Conservation (phyloP, 2,888 invertebrate species). For the Dicyrtoma fusca region DNA sequence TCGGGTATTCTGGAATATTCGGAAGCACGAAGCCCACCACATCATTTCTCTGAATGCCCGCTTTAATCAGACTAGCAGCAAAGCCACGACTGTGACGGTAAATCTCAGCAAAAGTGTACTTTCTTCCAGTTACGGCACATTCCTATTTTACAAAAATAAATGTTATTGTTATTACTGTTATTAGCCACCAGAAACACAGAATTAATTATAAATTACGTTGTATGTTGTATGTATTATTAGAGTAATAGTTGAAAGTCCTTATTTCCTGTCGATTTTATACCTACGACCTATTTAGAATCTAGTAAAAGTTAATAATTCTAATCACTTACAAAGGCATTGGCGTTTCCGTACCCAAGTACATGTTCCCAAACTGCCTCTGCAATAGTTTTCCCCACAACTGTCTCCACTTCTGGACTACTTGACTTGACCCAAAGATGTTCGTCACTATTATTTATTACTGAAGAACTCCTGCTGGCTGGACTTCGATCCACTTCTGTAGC, state of each 20-base stretch:
- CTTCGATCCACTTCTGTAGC: neutral
- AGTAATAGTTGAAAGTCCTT: no score
- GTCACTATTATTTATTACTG: neutral
- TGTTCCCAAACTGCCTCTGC: neutral
- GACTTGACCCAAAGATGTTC: neutral
- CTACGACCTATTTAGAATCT: no score
- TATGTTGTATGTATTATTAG: no score
- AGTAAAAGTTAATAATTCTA: no score
- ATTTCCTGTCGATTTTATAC: no score
- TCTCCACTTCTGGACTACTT: neutral
- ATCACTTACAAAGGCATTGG: neutral
- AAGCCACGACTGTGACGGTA: conserved; percentile 53
- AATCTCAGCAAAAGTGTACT: conserved; percentile 42
- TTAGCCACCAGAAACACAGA: neutral
- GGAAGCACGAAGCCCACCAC: conserved; percentile 55
- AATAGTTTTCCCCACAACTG: neutral
- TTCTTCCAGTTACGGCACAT: conserved; percentile 47
- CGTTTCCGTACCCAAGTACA: neutral
- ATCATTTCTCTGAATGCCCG: conserved; percentile 44
- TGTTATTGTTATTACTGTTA: no score
- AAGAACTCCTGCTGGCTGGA: neutral
- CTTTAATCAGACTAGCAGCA: conserved; percentile 44
- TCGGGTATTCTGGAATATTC: conserved; percentile 49
- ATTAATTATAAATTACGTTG: no score
- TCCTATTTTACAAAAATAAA: conserved; percentile 38